A percentile compares a stretch with the other conserved stretches of the same genome.
phyloP scores from a whole-genome alignment of 2,888 invertebrate genomes.

The Quadriops clusia region DNA sequence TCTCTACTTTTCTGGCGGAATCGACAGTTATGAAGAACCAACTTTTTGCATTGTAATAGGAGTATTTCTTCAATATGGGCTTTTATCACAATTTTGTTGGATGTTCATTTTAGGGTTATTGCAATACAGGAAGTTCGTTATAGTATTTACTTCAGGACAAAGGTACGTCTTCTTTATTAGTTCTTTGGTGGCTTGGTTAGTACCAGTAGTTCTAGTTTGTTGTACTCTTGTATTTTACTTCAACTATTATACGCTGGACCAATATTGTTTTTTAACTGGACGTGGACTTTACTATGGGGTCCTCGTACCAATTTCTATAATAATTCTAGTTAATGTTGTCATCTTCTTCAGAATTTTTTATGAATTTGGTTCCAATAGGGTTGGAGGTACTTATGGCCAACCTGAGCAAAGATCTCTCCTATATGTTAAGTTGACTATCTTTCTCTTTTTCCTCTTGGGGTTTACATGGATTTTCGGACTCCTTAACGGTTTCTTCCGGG shows the following conservation, averaged over 20 bases:
- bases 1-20: conserved; percentile 4
- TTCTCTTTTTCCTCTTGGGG: conserved; percentile 9
- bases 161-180: neutral
- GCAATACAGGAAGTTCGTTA: conserved; percentile 9
- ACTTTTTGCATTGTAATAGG: conserved; percentile 6
- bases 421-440: conserved; percentile 7
- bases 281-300: conserved; percentile 6
- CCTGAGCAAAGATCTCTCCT: too few species aligned
- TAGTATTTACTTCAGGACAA: conserved; percentile 1
- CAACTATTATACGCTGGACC: neutral
- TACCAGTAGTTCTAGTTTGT: conserved; percentile 8
- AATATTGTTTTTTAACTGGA: conserved; percentile 8
- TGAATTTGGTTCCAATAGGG: too few species aligned
- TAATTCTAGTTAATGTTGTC: conserved; percentile 5
- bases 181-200: conserved; percentile 5
- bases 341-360: conserved; percentile 6
- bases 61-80: conserved; percentile 5
- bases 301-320: conserved; percentile 6
- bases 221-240: neutral
- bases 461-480: conserved; percentile 10
- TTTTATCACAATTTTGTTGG: conserved; percentile 10
- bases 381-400: too few species aligned
- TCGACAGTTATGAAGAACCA: neutral
- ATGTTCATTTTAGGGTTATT: conserved; percentile 8
- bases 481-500: conserved; percentile 6